Base-by-base conservation (phyloP, 2,888 invertebrate species). In the Elgonia sp. region DNA sequence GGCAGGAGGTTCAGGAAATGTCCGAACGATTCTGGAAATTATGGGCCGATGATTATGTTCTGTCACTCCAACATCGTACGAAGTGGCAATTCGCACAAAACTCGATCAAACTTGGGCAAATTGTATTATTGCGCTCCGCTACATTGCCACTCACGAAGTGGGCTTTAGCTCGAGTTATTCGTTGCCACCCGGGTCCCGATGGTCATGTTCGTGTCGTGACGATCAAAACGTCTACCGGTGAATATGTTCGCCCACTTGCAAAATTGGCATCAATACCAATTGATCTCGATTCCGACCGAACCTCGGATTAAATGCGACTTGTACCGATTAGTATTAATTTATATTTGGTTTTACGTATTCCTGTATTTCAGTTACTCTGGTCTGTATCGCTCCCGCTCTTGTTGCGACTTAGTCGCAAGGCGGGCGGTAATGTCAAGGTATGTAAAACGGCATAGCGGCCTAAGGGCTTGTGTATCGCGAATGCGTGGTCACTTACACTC, bases 131-230 rank as follows among this genome's bases (percentile, higher is more conserved):
- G 12, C 42, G 67, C 0, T 10, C n/a, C 7, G 37, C 42, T 4
- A 42, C 16, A 8, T 20, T 67, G 10, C 67, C 67, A 9, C 67
- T 42, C 20, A 42, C 67, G 1, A 69, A 69, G 12, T 50, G 69
- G 50, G 29, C 46, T 10, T 16, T 50, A 14, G 69, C 50, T 8
- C 50, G 69, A 16, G 50, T 69, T 0, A 39, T 21, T 4, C 21
- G 42, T 4, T 50, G 20, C 21, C 46, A 46, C 16, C 69, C 69
- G 39, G 69, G 69, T 8, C 46, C 69, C 1, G 69, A 69, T 16
- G 69, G 50, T 29, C 46, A 20, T 9, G 29, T 50, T 20, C 46
- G 69, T 10, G 69, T 69, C 0, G 50, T 50, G 6, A 69, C 46
- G 0, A 16, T 69, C 1, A 8, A 16, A 21, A 69, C 69, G 29